Conservation (phyloP, 1,140 invertebrate species). For the Amyelois transitella region DNA sequence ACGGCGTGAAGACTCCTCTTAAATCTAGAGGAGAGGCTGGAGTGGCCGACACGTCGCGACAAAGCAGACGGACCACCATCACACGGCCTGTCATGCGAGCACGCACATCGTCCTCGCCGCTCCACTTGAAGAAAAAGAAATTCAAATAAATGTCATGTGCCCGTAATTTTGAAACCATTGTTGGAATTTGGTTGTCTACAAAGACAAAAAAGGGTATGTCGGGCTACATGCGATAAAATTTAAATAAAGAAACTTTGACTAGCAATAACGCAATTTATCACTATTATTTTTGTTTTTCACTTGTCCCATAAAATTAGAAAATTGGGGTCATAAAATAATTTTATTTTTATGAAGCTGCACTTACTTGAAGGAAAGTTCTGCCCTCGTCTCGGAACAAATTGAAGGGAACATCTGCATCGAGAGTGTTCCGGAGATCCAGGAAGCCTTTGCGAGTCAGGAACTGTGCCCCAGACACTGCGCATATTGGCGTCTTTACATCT, state of each 20-base stretch:
- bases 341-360: neutral
- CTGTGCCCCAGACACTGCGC: conserved; percentile 88
- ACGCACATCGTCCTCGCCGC: conserved; percentile 83
- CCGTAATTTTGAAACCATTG: no score
- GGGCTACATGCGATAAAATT: no score
- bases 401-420: conserved; percentile 86
- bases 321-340: neutral
- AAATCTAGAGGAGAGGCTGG: conserved; percentile 64
- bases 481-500: conserved; percentile 87
- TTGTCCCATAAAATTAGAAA: no score
- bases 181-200: no score
- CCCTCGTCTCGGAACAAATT: conserved; percentile 86
- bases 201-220: no score
- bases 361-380: conserved; percentile 84
- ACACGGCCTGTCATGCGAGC: conserved; percentile 84
- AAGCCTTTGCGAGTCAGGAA: conserved; percentile 86
- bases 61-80: conserved; percentile 85
- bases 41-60: conserved; percentile 80
- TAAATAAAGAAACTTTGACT: no score
- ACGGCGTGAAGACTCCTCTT: conserved; percentile 83
- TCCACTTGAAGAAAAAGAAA: conserved; percentile 77
- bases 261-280: no score
- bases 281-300: no score
- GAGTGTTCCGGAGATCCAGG: conserved; percentile 82
- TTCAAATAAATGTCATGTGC: neutral